These are phyloP conservation scores for Diplodus sargus DNA, from an alignment of 2,797 vertebrate species.

Conservation along the genomic window DNA sequence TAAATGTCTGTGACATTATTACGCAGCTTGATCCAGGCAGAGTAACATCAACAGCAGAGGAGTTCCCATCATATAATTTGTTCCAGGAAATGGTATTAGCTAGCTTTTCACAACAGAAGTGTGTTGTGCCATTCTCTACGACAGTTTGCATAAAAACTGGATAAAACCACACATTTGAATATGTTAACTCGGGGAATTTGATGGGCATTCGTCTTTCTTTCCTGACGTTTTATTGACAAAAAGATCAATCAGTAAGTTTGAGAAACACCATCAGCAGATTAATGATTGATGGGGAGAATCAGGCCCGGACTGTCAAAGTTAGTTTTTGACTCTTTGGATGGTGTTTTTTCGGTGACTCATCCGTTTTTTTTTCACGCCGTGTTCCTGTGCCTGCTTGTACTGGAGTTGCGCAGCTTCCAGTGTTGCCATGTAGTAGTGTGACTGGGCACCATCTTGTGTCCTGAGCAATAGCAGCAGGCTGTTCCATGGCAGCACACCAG, in stretches of 20 bases:
- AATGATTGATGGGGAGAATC: background rate
- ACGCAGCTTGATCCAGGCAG: no score
- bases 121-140: no score
- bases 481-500: conserved; percentile 60
- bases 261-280: background rate
- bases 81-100: no score
- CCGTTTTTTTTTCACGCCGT: conserved; percentile 3
- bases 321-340: background rate
- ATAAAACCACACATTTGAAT: background rate
- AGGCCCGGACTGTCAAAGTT: background rate
- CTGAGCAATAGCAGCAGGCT: conserved; percentile 69
- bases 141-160: no score
- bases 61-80: no score
- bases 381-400: conserved; percentile 7
- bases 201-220: background rate
- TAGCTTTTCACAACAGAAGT: no score
- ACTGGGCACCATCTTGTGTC: conserved; percentile 79
- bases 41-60: no score
- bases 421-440: conserved; percentile 46
- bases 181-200: background rate
- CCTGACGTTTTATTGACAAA: background rate
- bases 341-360: conserved; percentile 1
- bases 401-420: conserved; percentile 35
- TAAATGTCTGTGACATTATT: no score
- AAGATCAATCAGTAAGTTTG: background rate